These are phyloP conservation scores for Isotomurus palustris DNA, from an alignment of 2,888 invertebrate species.

Conservation along the genomic window DNA sequence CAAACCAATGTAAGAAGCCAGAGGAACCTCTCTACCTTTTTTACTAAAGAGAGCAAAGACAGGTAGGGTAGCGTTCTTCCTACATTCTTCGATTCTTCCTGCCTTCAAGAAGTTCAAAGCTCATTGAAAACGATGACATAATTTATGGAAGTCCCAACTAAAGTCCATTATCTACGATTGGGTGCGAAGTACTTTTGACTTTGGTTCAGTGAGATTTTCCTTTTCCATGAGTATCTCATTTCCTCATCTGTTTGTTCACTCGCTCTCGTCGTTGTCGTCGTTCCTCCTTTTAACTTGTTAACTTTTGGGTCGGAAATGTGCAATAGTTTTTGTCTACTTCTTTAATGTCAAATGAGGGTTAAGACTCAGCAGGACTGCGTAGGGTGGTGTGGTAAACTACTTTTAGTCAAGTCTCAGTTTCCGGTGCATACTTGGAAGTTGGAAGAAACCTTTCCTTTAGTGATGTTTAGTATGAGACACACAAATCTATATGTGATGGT, in stretches of 20 bases:
- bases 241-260: no score
- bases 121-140: constrained; percentile 35
- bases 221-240: no score
- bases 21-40: no score
- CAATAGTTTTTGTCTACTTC: no score
- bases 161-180: not conserved
- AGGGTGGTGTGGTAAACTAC: constrained; percentile 25
- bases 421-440: constrained; percentile 24
- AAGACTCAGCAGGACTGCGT: constrained; percentile 30
- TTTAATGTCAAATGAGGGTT: constrained; percentile 40
- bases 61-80: not conserved
- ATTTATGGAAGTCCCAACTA: constrained; percentile 24
- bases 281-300: no score
- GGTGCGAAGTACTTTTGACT: no score
- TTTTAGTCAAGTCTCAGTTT: constrained; percentile 33
- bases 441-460: constrained; percentile 1
- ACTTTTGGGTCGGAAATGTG: no score
- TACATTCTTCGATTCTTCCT: not conserved
- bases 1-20: no score
- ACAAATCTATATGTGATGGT: constrained; percentile 1
- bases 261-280: no score
- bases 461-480: not conserved
- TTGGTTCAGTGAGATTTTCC: no score
- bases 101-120: not conserved
- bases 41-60: no score